These are phyloP conservation scores for Acrossocheilus fasciatus DNA, from an alignment of 2,797 vertebrate genomes.

Conservation along the genomic window DNA sequence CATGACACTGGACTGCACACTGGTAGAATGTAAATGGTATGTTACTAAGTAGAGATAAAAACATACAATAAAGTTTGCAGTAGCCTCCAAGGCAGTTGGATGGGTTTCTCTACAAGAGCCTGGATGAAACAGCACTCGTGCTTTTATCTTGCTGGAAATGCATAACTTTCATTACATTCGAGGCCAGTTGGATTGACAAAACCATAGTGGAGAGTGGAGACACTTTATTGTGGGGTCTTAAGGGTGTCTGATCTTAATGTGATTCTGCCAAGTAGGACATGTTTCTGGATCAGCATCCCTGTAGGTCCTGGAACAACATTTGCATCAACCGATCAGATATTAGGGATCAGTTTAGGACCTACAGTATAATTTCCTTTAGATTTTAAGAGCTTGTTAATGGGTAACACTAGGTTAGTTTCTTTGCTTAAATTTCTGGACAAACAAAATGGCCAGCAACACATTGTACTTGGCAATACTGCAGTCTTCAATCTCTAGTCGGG, in stretches of 20 bases:
- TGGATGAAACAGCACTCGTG: not conserved
- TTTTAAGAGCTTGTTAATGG: not conserved
- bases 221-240: not conserved
- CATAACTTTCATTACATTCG: not conserved
- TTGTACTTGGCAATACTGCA: not conserved
- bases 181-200: not conserved
- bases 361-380: not conserved
- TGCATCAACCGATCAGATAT: no score
- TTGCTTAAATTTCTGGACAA: not conserved
- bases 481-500: constrained; percentile 33
- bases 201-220: not conserved
- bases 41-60: constrained; percentile 7
- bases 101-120: not conserved
- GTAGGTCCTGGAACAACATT: not conserved
- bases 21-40: not conserved
- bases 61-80: not conserved
- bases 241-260: not conserved
- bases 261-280: not conserved
- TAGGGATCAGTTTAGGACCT: not conserved
- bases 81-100: not conserved
- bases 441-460: not conserved
- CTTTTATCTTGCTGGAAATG: not conserved
- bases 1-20: not conserved
- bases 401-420: not conserved
- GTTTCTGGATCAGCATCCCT: not conserved